Conservation (phyloP, 1,140 invertebrate species). For the Caenorhabditis tropicalis region DNA sequence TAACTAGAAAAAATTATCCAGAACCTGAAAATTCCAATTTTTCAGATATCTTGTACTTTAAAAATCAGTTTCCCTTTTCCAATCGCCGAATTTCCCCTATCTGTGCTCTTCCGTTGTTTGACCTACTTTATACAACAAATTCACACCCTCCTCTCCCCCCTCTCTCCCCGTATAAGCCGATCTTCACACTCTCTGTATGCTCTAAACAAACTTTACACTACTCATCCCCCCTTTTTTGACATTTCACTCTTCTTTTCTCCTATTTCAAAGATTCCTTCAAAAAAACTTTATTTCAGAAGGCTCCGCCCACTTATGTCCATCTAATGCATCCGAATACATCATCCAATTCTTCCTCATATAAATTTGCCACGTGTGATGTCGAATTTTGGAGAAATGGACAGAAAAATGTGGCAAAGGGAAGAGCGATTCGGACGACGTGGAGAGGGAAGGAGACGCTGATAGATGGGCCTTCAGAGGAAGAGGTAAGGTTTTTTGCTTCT, state of each 20-base stretch:
- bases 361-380: conserved; percentile 15
- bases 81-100: too few species aligned
- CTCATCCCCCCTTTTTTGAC: too few species aligned
- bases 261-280: too few species aligned
- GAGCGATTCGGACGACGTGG: background rate
- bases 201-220: conserved; percentile 2
- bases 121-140: background rate
- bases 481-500: background rate
- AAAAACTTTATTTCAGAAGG: too few species aligned
- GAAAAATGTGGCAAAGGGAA: background rate
- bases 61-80: too few species aligned
- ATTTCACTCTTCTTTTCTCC: too few species aligned
- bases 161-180: background rate
- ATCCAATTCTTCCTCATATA: background rate
- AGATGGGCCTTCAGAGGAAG: background rate
- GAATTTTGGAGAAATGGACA: background rate
- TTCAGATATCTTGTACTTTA: too few species aligned
- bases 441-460: conserved; percentile 6
- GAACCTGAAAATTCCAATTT: too few species aligned
- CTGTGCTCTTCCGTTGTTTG: too few species aligned
- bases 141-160: background rate
- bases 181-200: background rate
- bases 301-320: too few species aligned
- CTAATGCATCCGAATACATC: too few species aligned
- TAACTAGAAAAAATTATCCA: too few species aligned